Percentiles rank a stretch among this genome's conserved stretches.
These are phyloP conservation scores for Tricholauxania praeusta DNA, from an alignment of 2,888 invertebrate genomes.

Conservation along the genomic window DNA sequence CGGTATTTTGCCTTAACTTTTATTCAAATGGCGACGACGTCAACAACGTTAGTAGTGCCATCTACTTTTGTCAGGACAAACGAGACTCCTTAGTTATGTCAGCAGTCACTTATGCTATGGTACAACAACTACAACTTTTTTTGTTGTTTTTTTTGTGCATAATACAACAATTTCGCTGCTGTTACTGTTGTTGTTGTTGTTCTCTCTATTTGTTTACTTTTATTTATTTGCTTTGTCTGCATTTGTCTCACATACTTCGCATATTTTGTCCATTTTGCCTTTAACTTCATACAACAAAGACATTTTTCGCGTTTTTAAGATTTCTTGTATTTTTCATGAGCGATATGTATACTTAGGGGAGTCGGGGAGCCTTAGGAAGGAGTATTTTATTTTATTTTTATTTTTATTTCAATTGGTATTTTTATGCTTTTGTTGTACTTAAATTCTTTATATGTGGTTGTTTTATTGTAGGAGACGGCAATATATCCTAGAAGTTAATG, in stretches of 20 bases:
- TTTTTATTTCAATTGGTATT: background rate
- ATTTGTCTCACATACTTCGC: slow-evolving; percentile 8
- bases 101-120: background rate
- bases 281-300: background rate
- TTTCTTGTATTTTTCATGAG: background rate
- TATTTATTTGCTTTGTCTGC: background rate
- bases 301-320: background rate
- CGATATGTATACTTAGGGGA: background rate
- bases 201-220: background rate
- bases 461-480: no score
- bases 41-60: slow-evolving; percentile 8
- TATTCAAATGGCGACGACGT: slow-evolving; percentile 10
- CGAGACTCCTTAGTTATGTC: slow-evolving; percentile 20
- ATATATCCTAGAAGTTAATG: no score
- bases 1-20: slow-evolving; percentile 12
- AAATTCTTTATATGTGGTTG: no score
- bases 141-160: background rate
- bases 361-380: background rate
- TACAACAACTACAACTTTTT: background rate
- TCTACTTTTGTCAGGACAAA: slow-evolving; percentile 13
- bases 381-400: background rate
- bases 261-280: background rate
- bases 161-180: no score
- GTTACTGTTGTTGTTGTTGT: no score
- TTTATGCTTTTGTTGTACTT: no score